phyloP scores from a whole-genome alignment of 2,797 vertebrate genomes.

The Zenarchopterus dispar region DNA sequence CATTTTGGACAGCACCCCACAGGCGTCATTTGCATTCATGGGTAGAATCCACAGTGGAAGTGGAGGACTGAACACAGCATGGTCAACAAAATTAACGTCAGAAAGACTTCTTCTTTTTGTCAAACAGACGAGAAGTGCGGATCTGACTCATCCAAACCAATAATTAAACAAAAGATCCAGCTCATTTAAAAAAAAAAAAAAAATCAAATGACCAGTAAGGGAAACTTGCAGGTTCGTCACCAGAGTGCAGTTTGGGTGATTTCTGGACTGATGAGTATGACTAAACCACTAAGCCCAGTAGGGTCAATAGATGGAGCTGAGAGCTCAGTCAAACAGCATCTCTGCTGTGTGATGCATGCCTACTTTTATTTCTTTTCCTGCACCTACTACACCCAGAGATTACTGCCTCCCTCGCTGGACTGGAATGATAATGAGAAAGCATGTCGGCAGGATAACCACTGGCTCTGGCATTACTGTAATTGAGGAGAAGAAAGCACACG shows the following conservation, averaged over 20 bases:
- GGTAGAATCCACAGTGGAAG: constrained; percentile 16
- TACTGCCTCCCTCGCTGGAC: constrained; percentile 49
- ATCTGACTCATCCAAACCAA: background rate
- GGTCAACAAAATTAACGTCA: constrained; percentile 18
- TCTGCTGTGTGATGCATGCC: constrained; percentile 45
- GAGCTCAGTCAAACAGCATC: constrained; percentile 29
- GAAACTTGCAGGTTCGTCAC: constrained; percentile 23
- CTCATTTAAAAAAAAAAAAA: too few relatives aligned
- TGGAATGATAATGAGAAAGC: constrained; percentile 72
- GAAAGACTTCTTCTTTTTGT: constrained; percentile 13
- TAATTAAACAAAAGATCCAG: background rate
- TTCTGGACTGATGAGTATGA: constrained; percentile 41
- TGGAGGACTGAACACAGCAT: constrained; percentile 7
- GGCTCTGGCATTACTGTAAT: constrained; percentile 57
- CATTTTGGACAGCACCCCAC: constrained; percentile 58
- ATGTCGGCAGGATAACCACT: constrained; percentile 68
- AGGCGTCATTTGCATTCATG: constrained; percentile 66
- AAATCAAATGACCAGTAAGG: constrained; percentile 23
- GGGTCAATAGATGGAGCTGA: constrained; percentile 5
- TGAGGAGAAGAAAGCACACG: constrained; percentile 34
- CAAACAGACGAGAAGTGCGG: constrained; percentile 10
- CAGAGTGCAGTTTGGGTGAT: constrained; percentile 29
- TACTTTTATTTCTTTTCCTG: constrained; percentile 14
- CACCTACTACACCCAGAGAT: constrained; percentile 68
- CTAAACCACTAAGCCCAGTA: constrained; percentile 16